Conservation (phyloP, 1,140 invertebrate species). For the Drosophila guanche region DNA sequence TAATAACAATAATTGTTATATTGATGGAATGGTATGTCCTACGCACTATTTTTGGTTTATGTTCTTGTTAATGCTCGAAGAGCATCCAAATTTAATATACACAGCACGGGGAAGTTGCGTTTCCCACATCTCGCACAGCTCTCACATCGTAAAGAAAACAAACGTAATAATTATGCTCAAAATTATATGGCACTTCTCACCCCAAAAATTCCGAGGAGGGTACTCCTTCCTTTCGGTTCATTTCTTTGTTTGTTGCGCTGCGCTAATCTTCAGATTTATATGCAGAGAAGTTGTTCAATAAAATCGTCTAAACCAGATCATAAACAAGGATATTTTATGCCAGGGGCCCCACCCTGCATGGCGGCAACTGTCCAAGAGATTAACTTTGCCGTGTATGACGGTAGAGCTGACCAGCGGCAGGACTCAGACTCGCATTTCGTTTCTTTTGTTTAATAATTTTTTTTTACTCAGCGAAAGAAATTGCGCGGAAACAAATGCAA, state of each 20-base stretch:
- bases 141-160: slow-evolving; percentile 70
- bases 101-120: background rate
- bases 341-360: slow-evolving; percentile 33
- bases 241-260: slow-evolving; percentile 45
- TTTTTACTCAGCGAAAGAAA: slow-evolving; percentile 28
- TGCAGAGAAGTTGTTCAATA: slow-evolving; percentile 83
- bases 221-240: slow-evolving; percentile 13
- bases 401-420: slow-evolving; percentile 42
- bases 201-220: slow-evolving; percentile 39
- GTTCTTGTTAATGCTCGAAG: slow-evolving; percentile 43
- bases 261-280: slow-evolving; percentile 83
- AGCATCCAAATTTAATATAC: too few species aligned
- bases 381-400: slow-evolving; percentile 26
- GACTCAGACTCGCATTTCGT: slow-evolving; percentile 20
- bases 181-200: slow-evolving; percentile 81
- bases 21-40: slow-evolving; percentile 63
- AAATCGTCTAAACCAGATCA: slow-evolving; percentile 82
- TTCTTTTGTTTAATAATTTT: slow-evolving; percentile 31
- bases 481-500: slow-evolving; percentile 47
- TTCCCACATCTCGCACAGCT: slow-evolving; percentile 33
- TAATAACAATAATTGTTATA: slow-evolving; percentile 80
- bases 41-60: slow-evolving; percentile 56
- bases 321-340: slow-evolving; percentile 82
- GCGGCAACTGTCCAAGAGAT: slow-evolving; percentile 52
- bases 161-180: slow-evolving; percentile 82